Evolutionary conservation across 2,888 invertebrate species (phyloP).

Genomic region (Trichopoda pennipes): DNA sequence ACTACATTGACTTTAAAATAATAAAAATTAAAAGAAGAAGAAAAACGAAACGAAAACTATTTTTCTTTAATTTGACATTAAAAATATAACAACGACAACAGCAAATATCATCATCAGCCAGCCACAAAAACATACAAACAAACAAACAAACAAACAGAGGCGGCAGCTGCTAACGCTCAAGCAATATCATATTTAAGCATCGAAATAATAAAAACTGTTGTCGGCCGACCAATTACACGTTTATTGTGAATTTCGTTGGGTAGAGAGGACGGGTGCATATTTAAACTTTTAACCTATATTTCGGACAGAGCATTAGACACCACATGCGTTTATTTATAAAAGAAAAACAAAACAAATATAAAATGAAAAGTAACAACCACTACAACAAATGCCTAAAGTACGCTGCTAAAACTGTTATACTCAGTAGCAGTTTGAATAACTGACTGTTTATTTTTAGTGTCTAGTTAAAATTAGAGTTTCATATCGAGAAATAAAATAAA

Average conservation of each 20-base stretch:
- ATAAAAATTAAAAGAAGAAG: not conserved
- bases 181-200: conserved; percentile 9
- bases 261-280: conserved; percentile 68
- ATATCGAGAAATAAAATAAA: not conserved
- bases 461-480: conserved; percentile 45
- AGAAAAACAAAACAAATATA: conserved; percentile 49
- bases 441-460: conserved; percentile 53
- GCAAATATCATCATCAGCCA: conserved; percentile 11
- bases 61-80: conserved; percentile 62
- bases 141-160: not conserved
- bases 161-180: conserved; percentile 6
- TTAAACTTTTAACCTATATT: conserved; percentile 78
- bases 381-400: conserved; percentile 36
- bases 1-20: conserved; percentile 55
- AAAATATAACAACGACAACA: conserved; percentile 39
- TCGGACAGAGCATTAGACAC: conserved; percentile 60
- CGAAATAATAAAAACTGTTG: conserved; percentile 45
- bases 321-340: conserved; percentile 76
- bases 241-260: conserved; percentile 60
- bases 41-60: conserved; percentile 7
- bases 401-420: conserved; percentile 45
- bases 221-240: conserved; percentile 55
- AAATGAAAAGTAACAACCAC: conserved; percentile 18
- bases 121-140: no score
- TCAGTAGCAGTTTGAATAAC: not conserved